Conservation (phyloP, 2,113 vertebrate species). For the Ciconia boyciana region DNA sequence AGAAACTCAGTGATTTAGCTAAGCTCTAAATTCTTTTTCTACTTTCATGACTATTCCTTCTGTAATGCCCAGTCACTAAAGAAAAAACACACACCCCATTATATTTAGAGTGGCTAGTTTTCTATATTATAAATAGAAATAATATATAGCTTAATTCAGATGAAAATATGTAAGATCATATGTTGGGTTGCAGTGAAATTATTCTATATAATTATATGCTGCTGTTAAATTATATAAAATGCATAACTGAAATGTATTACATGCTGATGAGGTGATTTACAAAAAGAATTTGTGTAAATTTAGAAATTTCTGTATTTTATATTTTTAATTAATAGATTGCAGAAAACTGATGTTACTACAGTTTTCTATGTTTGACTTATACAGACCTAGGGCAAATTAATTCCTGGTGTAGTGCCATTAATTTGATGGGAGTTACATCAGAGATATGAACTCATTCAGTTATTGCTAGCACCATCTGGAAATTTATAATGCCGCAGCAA, state of each 20-base stretch:
- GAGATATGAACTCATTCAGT: slow-evolving; percentile 5
- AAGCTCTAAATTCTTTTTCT: neutral
- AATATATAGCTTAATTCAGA: neutral
- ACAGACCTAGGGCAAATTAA: neutral
- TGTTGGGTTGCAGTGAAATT: neutral
- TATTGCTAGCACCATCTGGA: slow-evolving; percentile 37
- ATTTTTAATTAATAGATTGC: neutral
- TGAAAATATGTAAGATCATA: neutral
- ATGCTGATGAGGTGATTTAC: neutral
- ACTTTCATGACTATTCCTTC: neutral
- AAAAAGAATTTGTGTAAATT: neutral
- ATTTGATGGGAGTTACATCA: slow-evolving; percentile 14
- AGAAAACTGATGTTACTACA: neutral
- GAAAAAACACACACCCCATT: neutral
- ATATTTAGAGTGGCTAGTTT: neutral
- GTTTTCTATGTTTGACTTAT: neutral
- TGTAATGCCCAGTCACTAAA: neutral
- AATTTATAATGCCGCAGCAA: slow-evolving; percentile 23
- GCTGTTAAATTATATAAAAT: neutral
- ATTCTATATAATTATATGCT: neutral
- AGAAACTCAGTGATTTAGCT: neutral
- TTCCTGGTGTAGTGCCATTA: neutral
- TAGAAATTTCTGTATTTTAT: neutral
- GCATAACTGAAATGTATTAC: neutral
- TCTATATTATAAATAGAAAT: neutral